phyloP scores from a whole-genome alignment of 2,797 vertebrate species.

The Chrosomus eos region DNA sequence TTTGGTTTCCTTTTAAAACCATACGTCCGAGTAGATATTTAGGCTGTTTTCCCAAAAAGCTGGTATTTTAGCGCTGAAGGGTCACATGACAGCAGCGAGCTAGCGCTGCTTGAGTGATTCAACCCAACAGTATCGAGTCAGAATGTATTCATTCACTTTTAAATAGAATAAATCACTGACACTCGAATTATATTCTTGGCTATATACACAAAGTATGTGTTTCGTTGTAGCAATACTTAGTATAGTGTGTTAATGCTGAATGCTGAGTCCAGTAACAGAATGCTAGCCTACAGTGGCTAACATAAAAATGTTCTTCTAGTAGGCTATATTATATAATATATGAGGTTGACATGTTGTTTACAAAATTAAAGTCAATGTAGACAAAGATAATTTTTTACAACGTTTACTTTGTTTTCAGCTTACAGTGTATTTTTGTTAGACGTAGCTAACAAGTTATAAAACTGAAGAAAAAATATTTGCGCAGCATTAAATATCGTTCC shows the following conservation, averaged over 20 bases:
- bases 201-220: not conserved
- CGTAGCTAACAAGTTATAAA: too few species aligned
- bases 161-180: not conserved
- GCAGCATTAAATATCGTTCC: not conserved
- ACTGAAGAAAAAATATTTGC: not conserved
- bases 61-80: not conserved
- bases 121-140: not conserved
- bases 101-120: conserved; percentile 17
- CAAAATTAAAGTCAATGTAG: not conserved
- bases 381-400: accelerated
- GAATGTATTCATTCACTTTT: not conserved
- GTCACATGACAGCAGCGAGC: conserved; percentile 50
- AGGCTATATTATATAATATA: not conserved
- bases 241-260: not conserved
- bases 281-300: conserved; percentile 40
- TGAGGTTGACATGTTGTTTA: not conserved
- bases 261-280: not conserved
- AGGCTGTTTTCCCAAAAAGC: not conserved
- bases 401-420: not conserved
- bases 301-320: not conserved
- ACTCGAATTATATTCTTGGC: too few species aligned
- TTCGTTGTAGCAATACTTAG: not conserved
- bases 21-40: not conserved
- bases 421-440: not conserved
- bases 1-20: not conserved